Evolutionary conservation across 2,888 invertebrate species (phyloP), one percentile per base, ranked within the genome.

Genomic region (Rugalucina vietnamica): DNA sequence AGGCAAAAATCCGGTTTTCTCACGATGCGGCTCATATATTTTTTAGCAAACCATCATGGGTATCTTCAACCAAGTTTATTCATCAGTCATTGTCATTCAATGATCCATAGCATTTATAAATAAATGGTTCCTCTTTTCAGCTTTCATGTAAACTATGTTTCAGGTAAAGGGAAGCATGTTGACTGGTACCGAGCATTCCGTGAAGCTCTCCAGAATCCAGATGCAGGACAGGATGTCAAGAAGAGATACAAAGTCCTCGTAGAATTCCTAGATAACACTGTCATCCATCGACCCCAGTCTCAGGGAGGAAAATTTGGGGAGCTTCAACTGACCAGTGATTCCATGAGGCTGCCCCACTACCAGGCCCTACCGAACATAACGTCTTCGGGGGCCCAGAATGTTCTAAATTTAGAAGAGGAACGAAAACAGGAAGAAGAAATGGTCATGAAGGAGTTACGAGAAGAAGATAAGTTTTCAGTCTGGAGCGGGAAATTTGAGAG

Each of bases 251-350:
- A 89, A 75, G 84, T 90, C 24, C 88, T 94, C 12, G 93, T 93
- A 27, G 93, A 93, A 36, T 94, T 93, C 69, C 89, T 94, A 8
- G 93, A 93, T 82, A 94, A 93, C 82, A 93, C 94, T 5, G 91
- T 93, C 37, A 93, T 94, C 54, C 92, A 92, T 75, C 86, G 92
- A 49, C 93, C 93, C 32, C 90, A 87, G 0, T 92, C 92, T 4
- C 92, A 92, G 71, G 88, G 88, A 14, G 84, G 87, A n/a, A 88
- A 88, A 65, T 92, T 92, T 81, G 89, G 91, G 71, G 90, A 90
- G 27, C 50, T 81, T 3, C 69, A 78, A 14, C 74, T 81, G 29
- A 69, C 81, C 21, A 50, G 76, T 36, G 69, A 75, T n/a, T 81
- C 83, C 18, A 43, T 85, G 65, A 90, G 87, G 54, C 87, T 92